Evolutionary conservation across 2,113 vertebrate genomes (phyloP), one percentile per base, ranked within the genome.

Genomic region (Antennarius striatus): DNA sequence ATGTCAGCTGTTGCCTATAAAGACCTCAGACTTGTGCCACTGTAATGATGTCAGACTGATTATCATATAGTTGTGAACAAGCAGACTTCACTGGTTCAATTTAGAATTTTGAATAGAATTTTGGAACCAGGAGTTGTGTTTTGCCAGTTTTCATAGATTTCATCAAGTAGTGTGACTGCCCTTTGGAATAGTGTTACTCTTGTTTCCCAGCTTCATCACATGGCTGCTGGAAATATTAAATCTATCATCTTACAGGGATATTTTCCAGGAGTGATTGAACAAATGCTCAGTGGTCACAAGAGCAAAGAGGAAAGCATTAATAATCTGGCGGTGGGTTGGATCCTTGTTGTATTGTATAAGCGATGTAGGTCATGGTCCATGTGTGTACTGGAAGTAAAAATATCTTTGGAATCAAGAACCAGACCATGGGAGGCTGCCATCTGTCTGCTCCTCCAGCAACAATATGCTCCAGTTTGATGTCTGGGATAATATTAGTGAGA

Each of bases 401-500:
- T 68, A 63, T 68, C 72, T 40, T 72, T 72, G 56, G 28, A 63
- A 77, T 77, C 75, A 60, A 63, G 49, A 63, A 71, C 61, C 63
- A 65, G 66, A 71, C 79, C 77, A 85, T 72, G 88, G 88, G 71
- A 87, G 83, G 58, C 62, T 84, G 84, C 68, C 48, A 62, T 62
- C 55, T 3, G 54, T 74, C 82, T 80, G 55, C 79, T 82, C 39
- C 48, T 70, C 56, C n/a, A 56, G 79, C 80, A 90, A 89, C 71
- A 83, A 55, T 3, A 77, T 63, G 77, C 80, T 89, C 84, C 84
- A 86, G 70, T 82, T 83, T 63, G 74, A 82, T 29, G 58, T 46
- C 73, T 84, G 79, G 64, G 68, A 91, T 76, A 88, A 91, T 84
- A 91, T 89, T 88, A 86, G 61, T 66, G 53, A 62, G 67, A 66